Evolutionary conservation across 2,797 vertebrate genomes (phyloP).

Genomic region (Pelodytes ibericus): DNA sequence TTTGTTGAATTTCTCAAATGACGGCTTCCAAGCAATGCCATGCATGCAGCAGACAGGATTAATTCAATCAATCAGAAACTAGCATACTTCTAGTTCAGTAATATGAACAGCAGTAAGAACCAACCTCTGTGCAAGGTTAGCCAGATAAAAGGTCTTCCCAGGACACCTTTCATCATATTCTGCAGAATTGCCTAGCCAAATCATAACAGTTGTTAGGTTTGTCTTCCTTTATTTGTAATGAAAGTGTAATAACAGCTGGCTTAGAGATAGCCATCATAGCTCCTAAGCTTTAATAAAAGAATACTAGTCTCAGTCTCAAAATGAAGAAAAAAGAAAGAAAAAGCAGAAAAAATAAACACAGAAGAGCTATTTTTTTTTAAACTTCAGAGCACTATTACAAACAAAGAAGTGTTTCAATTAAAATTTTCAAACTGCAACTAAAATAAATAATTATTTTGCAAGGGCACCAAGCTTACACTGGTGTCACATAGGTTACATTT

Average conservation of each 20-base stretch:
- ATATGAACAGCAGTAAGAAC: constrained; percentile 8
- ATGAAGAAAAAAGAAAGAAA: not conserved
- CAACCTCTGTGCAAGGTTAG: constrained; percentile 35
- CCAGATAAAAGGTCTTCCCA: constrained; percentile 7
- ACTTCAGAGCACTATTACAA: not conserved
- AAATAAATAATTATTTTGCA: not conserved
- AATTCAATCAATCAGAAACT: constrained; percentile 40
- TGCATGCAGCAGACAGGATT: constrained; percentile 41
- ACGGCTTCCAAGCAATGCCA: constrained; percentile 26
- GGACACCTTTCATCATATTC: constrained; percentile 5
- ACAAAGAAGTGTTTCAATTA: not conserved
- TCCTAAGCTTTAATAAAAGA: constrained; percentile 10
- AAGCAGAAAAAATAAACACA: not conserved
- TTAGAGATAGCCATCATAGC: not conserved
- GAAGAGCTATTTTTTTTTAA: not conserved
- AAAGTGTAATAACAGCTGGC: constrained; percentile 6
- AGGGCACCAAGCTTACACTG: not conserved
- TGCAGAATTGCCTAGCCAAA: not conserved
- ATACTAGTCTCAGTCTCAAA: not conserved
- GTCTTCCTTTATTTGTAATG: constrained; percentile 8
- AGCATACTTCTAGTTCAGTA: constrained; percentile 14
- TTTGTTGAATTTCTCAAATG: constrained; percentile 35
- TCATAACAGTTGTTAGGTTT: not conserved
- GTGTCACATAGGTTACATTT: not conserved
- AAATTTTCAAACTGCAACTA: not conserved